Evolutionary conservation across 1,140 invertebrate species (phyloP).

Genomic region (honey bee (Apis mellifera)): DNA sequence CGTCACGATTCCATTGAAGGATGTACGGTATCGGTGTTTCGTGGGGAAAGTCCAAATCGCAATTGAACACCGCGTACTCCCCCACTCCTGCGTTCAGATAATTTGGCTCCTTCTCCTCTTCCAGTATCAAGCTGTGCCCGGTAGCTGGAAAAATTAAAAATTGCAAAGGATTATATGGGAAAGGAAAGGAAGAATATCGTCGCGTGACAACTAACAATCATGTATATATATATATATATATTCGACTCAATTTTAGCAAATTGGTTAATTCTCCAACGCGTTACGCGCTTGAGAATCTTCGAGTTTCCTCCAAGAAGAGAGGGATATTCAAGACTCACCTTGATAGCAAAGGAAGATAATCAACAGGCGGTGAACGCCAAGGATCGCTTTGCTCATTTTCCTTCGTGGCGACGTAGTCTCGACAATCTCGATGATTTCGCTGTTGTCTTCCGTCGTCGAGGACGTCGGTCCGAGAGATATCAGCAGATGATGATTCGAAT

Average conservation of each 20-base stretch:
- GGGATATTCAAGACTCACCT: conserved; percentile 49
- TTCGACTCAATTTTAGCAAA: conserved; percentile 52
- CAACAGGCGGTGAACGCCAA: conserved; percentile 32
- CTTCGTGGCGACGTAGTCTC: neutral
- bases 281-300: conserved; percentile 25
- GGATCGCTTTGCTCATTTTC: conserved; percentile 30
- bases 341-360: conserved; percentile 51
- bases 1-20: conserved; percentile 95
- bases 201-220: conserved; percentile 48
- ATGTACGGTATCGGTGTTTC: conserved; percentile 93
- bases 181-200: conserved; percentile 6
- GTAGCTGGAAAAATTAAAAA: conserved; percentile 69
- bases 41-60: conserved; percentile 94
- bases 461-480: neutral
- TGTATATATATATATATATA: too few species aligned
- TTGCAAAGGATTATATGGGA: neutral
- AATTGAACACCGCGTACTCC: conserved; percentile 93
- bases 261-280: conserved; percentile 54
- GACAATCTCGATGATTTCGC: conserved; percentile 1
- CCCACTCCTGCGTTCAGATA: conserved; percentile 91
- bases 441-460: neutral
- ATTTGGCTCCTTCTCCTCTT: conserved; percentile 84
- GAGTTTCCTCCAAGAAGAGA: too few species aligned
- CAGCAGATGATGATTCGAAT: conserved; percentile 16
- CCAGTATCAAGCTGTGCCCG: conserved; percentile 75